Evolutionary conservation across 2,797 vertebrate genomes (phyloP).

Genomic region (Pangasius larnaudii): DNA sequence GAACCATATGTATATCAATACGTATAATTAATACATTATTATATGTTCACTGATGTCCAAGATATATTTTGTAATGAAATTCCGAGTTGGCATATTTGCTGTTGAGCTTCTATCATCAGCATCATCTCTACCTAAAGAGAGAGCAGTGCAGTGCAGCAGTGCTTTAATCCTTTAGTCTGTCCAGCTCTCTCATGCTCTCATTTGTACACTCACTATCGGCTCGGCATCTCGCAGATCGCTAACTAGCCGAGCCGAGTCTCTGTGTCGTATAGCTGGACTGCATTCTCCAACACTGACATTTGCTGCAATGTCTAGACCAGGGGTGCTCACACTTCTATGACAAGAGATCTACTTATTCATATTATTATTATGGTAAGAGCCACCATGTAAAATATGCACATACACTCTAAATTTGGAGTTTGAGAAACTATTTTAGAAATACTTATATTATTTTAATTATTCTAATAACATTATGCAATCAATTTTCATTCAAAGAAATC

Average conservation of each 20-base stretch:
- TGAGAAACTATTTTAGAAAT: too few species aligned
- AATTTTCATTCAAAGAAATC: too few species aligned
- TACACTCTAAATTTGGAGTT: too few species aligned
- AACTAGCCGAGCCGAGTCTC: neutral
- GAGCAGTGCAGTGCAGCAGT: too few species aligned
- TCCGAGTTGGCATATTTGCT: neutral
- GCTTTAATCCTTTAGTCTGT: too few species aligned
- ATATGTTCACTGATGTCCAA: neutral
- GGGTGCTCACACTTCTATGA: too few species aligned
- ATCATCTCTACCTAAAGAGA: neutral
- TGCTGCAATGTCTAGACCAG: neutral
- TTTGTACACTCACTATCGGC: too few species aligned
- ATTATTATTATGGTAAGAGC: too few species aligned
- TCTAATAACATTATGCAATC: too few species aligned
- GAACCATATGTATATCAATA: conserved; percentile 13
- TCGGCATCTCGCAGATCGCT: neutral
- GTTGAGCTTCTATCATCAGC: neutral
- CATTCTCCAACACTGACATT: neutral
- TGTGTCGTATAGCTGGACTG: neutral
- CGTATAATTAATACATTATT: neutral
- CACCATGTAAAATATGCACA: too few species aligned
- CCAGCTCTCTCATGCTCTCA: neutral
- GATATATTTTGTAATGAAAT: neutral
- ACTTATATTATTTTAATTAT: too few species aligned
- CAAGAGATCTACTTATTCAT: too few species aligned